Conservation (phyloP, 2,113 vertebrate genomes). For the Mustelus asterias region DNA sequence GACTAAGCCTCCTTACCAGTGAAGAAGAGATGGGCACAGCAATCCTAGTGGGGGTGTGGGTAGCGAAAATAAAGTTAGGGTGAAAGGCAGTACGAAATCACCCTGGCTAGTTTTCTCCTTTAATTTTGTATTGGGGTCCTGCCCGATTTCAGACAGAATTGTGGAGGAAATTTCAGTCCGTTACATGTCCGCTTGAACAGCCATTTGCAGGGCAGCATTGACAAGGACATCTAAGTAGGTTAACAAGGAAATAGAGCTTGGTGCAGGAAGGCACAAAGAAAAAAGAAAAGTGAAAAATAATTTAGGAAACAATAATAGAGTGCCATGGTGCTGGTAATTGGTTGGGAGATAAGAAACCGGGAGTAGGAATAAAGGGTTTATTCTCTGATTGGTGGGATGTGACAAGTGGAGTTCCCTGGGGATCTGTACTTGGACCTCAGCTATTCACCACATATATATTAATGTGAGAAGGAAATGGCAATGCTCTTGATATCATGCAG, state of each 20-base stretch:
- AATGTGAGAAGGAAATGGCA: neutral
- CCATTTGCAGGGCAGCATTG: neutral
- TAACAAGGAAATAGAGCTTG: neutral
- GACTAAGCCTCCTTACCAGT: neutral
- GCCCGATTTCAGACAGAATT: neutral
- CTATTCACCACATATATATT: conserved; percentile 5
- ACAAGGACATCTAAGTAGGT: neutral
- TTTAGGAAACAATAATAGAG: conserved; percentile 15
- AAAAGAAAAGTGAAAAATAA: neutral
- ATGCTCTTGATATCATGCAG: neutral
- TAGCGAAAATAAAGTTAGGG: neutral
- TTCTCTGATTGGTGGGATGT: neutral
- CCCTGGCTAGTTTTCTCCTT: neutral
- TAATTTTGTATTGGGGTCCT: neutral
- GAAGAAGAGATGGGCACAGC: neutral
- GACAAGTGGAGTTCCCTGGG: neutral
- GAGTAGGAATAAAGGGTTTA: neutral
- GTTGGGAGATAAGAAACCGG: neutral
- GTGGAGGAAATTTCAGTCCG: neutral
- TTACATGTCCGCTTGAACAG: neutral
- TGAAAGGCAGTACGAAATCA: neutral
- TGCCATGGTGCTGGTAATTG: neutral
- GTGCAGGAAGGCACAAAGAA: neutral
- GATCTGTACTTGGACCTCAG: neutral
- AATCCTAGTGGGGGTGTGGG: no score